A percentile compares a stretch with the other conserved stretches of the same genome.
These are phyloP conservation scores for Caranx ignobilis DNA, from an alignment of 2,113 vertebrate species.

Conservation along the genomic window DNA sequence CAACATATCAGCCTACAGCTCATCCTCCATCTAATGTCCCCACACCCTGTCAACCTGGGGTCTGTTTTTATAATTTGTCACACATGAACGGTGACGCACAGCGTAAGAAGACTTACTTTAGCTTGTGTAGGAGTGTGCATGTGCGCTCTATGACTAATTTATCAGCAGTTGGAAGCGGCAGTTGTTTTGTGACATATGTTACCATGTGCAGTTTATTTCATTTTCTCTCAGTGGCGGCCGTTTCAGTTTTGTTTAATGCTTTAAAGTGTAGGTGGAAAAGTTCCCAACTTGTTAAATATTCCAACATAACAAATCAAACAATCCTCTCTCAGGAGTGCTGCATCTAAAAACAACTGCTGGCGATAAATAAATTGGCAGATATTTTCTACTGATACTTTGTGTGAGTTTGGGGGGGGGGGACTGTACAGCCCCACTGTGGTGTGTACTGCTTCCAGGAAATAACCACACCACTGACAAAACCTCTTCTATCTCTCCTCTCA, in stretches of 20 bases:
- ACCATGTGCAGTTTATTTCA: too few species aligned
- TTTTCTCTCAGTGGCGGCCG: neutral
- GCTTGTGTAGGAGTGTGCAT: neutral
- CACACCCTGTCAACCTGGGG: too few species aligned
- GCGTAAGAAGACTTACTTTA: neutral
- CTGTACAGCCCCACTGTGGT: neutral
- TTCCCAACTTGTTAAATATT: neutral
- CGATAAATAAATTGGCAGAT: too few species aligned
- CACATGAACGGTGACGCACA: neutral
- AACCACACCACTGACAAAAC: neutral
- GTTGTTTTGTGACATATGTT: neutral
- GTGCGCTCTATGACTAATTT: neutral
- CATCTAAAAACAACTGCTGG: too few species aligned
- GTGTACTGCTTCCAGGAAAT: neutral
- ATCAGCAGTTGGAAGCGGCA: neutral
- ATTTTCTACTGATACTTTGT: neutral
- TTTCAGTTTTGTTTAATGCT: constrained; percentile 6
- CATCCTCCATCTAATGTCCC: too few species aligned
- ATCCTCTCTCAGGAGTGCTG: too few species aligned
- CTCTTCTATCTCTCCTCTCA: neutral
- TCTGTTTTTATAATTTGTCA: too few species aligned
- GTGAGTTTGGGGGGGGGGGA: neutral
- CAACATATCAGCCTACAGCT: neutral
- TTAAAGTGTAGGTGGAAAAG: neutral
- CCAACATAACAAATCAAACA: too few species aligned